These are phyloP conservation scores for Nebria salina DNA, from an alignment of 2,888 invertebrate species.

Conservation along the genomic window DNA sequence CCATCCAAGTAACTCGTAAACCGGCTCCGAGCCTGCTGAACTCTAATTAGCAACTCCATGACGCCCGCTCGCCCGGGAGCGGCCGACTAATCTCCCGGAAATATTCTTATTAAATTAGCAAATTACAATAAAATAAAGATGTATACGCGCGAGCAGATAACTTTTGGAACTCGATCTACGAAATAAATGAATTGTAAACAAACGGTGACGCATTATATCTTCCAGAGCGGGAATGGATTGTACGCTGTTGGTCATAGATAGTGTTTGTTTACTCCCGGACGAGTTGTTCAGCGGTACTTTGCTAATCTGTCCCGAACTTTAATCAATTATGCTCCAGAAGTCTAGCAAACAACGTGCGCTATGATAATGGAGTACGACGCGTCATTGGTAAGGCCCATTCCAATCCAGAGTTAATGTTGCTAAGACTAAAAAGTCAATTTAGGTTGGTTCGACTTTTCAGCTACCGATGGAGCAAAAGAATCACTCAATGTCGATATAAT, in stretches of 20 bases:
- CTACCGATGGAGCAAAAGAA: slow-evolving; percentile 48
- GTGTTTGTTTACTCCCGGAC: slow-evolving; percentile 37
- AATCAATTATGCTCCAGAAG: slow-evolving; percentile 44
- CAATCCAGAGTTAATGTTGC: slow-evolving; percentile 33
- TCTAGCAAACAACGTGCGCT: slow-evolving; percentile 41
- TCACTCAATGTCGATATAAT: slow-evolving; percentile 48
- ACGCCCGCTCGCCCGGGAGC: not conserved
- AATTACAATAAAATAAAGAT: slow-evolving; percentile 32
- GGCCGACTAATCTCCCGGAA: slow-evolving; percentile 28
- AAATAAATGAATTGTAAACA: slow-evolving; percentile 54
- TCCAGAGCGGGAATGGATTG: slow-evolving; percentile 10
- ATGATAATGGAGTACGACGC: slow-evolving; percentile 36
- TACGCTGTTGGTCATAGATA: slow-evolving; percentile 17
- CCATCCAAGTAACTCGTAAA: not conserved
- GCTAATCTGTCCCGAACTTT: slow-evolving; percentile 46
- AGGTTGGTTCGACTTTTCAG: slow-evolving; percentile 48
- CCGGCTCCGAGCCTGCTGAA: not conserved
- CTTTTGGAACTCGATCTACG: slow-evolving; percentile 31
- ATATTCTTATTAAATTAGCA: slow-evolving; percentile 43
- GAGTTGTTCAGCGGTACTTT: slow-evolving; percentile 38
- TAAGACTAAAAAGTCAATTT: slow-evolving; percentile 49
- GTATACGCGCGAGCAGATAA: slow-evolving; percentile 3
- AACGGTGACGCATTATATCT: slow-evolving; percentile 48
- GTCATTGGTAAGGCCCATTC: slow-evolving; percentile 37
- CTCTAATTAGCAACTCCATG: not conserved